Evolutionary conservation across 1,140 invertebrate genomes (phyloP), one percentile per base, ranked within the genome.

Genomic region (Sitodiplosis mosellana): DNA sequence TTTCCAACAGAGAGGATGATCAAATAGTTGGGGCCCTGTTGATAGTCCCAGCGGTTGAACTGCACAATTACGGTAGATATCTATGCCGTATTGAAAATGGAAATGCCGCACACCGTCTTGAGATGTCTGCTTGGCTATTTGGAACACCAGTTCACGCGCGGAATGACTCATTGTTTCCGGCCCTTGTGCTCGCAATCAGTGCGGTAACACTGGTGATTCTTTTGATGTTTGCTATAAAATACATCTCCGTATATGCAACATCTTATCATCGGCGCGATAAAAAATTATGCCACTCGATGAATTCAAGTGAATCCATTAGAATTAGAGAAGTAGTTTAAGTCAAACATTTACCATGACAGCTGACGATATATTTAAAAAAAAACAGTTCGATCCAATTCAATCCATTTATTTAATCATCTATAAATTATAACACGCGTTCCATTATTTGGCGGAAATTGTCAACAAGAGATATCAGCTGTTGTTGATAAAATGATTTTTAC

Each of bases 11-110:
- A 48, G 79, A 81, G 52, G 71, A 76, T 50, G 68, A 71, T 21
- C 76, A 81, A 56, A 78, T 79, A 44, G 70, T 80, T 49, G 80
- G 80, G 1, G 74, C 77, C 19, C 81, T 81, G 56, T 62, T 83
- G 55, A 68, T 67, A 44, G 76, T 82, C 47, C 67, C 70, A 27
- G 64, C 70, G 33, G 69, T 80, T 36, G 62, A 64, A 41, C 57
- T 64, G 20, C 72, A 75, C 52, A 77, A 82, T 66, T 80, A 77
- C 57, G 77, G 78, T 17, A 68, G 73, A 45, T 83, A 82, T 59
- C 68, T 71, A 49, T 83, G 80, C 59, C 52, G 51, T 17, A 59
- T 66, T 48, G 41, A 50, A 44, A 47, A 47, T 2, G 42, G 46
- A 15, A 44, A 48, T 45, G 27, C 38, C 22, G 21, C 38, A 5